Percentiles rank a stretch among this genome's conserved stretches.
Evolutionary conservation across 2,888 invertebrate species (phyloP).

Genomic region (Eudemis profundana): DNA sequence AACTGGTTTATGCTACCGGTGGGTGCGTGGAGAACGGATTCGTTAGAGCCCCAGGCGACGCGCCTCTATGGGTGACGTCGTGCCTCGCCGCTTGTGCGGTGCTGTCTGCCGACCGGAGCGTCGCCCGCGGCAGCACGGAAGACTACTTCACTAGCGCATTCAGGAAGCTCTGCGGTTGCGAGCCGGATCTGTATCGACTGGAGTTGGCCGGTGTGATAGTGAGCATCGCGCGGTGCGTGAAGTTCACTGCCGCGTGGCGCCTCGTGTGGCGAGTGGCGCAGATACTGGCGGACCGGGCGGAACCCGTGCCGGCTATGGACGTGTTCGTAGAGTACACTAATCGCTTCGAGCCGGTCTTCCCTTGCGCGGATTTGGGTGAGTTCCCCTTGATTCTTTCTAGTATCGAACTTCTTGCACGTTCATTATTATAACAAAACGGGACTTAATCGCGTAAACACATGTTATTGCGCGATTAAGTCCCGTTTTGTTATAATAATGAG

Average conservation of each 20-base stretch:
- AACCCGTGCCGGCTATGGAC: conserved; percentile 57
- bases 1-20: conserved; percentile 84
- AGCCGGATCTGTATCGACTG: conserved; percentile 62
- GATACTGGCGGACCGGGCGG: conserved; percentile 60
- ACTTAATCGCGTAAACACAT: too few relatives aligned
- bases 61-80: conserved; percentile 61
- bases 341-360: conserved; percentile 68
- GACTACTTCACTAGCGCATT: conserved; percentile 68
- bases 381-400: not conserved
- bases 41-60: conserved; percentile 59
- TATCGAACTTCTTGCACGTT: not conserved
- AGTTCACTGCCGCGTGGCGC: conserved; percentile 68
- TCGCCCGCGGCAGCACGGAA: conserved; percentile 67
- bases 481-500: too few relatives aligned
- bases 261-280: conserved; percentile 73
- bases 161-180: conserved; percentile 58
- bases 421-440: too few relatives aligned
- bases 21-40: conserved; percentile 67
- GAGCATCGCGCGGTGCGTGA: conserved; percentile 56
- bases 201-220: conserved; percentile 63
- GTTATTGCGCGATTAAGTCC: too few relatives aligned
- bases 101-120: conserved; percentile 71
- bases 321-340: conserved; percentile 65
- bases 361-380: conserved; percentile 66
- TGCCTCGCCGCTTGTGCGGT: conserved; percentile 70